A percentile compares a stretch with the other conserved stretches of the same genome.
These are phyloP conservation scores for Archocentrus centrarchus DNA, from an alignment of 2,113 vertebrate genomes.

Conservation along the genomic window DNA sequence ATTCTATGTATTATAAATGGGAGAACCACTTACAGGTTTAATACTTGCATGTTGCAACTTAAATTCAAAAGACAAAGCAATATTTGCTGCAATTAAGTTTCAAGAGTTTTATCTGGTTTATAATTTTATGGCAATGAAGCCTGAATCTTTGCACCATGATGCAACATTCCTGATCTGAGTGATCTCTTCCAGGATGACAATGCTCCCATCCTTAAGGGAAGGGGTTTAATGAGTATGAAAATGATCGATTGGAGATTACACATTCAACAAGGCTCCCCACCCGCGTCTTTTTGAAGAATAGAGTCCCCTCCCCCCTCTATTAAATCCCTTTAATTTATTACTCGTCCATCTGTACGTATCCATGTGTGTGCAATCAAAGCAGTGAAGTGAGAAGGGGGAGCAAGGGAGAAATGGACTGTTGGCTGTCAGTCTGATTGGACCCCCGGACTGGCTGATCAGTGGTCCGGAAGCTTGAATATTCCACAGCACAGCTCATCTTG, in stretches of 20 bases:
- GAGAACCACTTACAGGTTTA: no score
- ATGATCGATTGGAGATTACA: background rate
- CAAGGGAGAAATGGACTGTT: constrained; percentile 43
- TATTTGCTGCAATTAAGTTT: no score
- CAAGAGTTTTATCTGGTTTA: no score
- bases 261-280: background rate
- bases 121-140: no score
- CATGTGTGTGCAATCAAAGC: constrained; percentile 28
- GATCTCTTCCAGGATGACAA: background rate
- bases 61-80: no score
- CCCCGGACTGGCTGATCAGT: constrained; percentile 54
- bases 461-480: constrained; percentile 60
- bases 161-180: background rate
- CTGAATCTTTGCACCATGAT: no score
- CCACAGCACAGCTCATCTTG: constrained; percentile 54
- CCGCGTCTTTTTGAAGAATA: background rate
- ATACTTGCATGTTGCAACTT: no score
- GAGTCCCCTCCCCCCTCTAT: background rate
- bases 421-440: constrained; percentile 56
- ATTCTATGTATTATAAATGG: no score
- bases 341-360: background rate
- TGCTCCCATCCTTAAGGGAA: background rate
- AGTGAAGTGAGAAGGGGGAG: constrained; percentile 33
- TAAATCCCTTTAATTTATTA: constrained; percentile 7
- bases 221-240: background rate